phyloP scores from a whole-genome alignment of 2,113 vertebrate genomes.

The Oxygymnocypris stewartii region DNA sequence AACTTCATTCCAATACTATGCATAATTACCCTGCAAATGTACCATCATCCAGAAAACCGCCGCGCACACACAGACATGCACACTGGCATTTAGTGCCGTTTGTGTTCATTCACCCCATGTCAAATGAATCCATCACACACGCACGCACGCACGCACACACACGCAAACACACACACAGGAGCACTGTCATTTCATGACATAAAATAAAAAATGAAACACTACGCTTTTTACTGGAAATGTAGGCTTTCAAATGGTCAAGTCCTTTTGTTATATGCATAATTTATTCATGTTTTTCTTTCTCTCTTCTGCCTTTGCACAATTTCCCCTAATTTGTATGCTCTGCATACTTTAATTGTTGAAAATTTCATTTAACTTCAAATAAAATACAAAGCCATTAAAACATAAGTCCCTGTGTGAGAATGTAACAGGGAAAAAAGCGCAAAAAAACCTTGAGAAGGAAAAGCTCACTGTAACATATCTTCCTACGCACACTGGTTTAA shows the following conservation, averaged over 20 bases:
- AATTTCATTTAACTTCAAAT: slow-evolving; percentile 64
- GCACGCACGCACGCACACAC: neutral
- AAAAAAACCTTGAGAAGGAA: neutral
- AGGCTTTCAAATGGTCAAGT: slow-evolving; percentile 98
- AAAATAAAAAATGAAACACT: slow-evolving; percentile 88
- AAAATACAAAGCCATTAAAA: slow-evolving; percentile 35
- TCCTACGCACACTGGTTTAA: slow-evolving; percentile 90
- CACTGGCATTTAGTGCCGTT: slow-evolving; percentile 51
- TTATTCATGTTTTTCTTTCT: slow-evolving; percentile 84
- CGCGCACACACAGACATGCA: slow-evolving; percentile 20
- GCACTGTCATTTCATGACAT: slow-evolving; percentile 93
- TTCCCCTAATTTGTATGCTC: slow-evolving; percentile 93
- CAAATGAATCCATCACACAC: slow-evolving; percentile 38
- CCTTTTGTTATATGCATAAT: slow-evolving; percentile 95
- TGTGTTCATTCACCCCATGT: slow-evolving; percentile 52
- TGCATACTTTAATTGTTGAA: slow-evolving; percentile 96
- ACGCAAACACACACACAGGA: slow-evolving; percentile 69
- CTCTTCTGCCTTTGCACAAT: slow-evolving; percentile 86
- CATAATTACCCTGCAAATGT: slow-evolving; percentile 52
- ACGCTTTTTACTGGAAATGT: slow-evolving; percentile 96
- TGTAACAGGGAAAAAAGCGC: neutral
- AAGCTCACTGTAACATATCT: slow-evolving; percentile 84
- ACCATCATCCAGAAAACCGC: slow-evolving; percentile 36
- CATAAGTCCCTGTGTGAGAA: slow-evolving; percentile 3
- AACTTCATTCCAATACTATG: slow-evolving; percentile 49